A percentile compares a stretch with the other conserved stretches of the same genome.
phyloP scores from a whole-genome alignment of 1,140 invertebrate species.

The Eupeodes corollae region DNA sequence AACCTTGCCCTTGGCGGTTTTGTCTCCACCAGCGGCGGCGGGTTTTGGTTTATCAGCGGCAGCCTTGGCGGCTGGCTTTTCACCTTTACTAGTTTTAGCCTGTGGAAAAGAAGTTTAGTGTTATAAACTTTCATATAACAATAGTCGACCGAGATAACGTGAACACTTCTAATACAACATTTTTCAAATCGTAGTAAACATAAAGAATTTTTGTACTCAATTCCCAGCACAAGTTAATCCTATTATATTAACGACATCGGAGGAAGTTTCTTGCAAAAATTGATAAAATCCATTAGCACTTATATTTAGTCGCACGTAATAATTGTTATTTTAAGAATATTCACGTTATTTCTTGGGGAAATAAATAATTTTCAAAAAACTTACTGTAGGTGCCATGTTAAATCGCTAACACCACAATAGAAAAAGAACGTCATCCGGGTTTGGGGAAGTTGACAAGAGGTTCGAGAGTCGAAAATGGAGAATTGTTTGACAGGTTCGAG shows the following conservation, averaged over 20 bases:
- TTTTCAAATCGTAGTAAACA: not conserved
- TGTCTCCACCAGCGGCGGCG: conserved; percentile 17
- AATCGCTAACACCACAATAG: conserved; percentile 26
- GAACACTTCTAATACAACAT: not conserved
- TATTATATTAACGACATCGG: conserved; percentile 4
- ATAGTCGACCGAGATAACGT: not conserved
- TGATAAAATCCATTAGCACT: not conserved
- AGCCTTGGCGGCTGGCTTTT: conserved; percentile 27
- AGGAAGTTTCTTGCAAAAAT: not conserved
- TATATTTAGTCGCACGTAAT: not conserved
- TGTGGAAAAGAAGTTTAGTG: conserved; percentile 1
- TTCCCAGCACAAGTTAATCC: not conserved
- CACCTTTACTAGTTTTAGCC: conserved; percentile 34
- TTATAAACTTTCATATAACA: not conserved
- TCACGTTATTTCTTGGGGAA: not conserved
- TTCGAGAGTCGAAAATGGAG: too few species aligned
- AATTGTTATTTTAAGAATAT: conserved; percentile 9
- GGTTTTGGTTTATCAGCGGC: conserved; percentile 28
- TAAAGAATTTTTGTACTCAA: not conserved
- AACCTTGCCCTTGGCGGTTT: conserved; percentile 33
- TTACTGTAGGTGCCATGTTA: conserved; percentile 37
- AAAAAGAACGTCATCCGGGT: conserved; percentile 24
- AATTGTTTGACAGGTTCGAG: too few species aligned
- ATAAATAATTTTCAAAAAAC: conserved; percentile 9
- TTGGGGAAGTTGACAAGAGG: too few species aligned